Evolutionary conservation across 2,888 invertebrate species (phyloP), one percentile per base, ranked within the genome.

Genomic region (Crioceris asparagi): DNA sequence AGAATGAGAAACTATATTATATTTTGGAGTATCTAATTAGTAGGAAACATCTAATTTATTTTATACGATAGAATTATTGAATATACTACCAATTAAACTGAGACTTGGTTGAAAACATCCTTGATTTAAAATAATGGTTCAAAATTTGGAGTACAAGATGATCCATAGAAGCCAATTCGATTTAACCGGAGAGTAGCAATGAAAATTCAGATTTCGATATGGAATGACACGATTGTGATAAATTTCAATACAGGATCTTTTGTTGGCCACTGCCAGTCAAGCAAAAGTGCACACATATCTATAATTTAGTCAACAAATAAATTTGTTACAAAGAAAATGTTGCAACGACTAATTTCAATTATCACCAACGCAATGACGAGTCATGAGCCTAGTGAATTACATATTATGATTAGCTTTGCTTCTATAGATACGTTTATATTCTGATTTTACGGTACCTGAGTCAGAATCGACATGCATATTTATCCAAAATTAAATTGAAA

Each of bases 181-280:
- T n/a, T n/a, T n/a, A n/a, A n/a, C n/a, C n/a, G n/a, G n/a, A n/a
- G n/a, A n/a, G n/a, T n/a, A n/a, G n/a, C n/a, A n/a, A n/a, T n/a
- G n/a, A n/a, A n/a, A n/a, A n/a, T n/a, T n/a, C n/a, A n/a, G n/a
- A n/a, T n/a, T n/a, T 12, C 33, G 33, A 33, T 36, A 25, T 10
- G 7, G 21, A 10, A 10, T 12, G 19, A n/a, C 15, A 30, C n/a
- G 30, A 40, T 43, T 44, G 50, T 47, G 44, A 52, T 61, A 59
- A 61, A 61, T 62, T 64, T 62, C 62, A 62, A 61, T 64, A 62
- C 62, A 64, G 60, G 52, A 45, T 41, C 35, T 45, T 50, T 49
- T 48, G 52, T 58, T 59, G 59, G 61, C 60, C 61, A 62, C 62
- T 61, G 62, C 62, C 62, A 53, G 27, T 48, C 34, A 34, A 40